A percentile compares a stretch with the other conserved stretches of the same genome.
Evolutionary conservation across 2,797 vertebrate genomes (phyloP).

Genomic region (Rhodeus uyekii): DNA sequence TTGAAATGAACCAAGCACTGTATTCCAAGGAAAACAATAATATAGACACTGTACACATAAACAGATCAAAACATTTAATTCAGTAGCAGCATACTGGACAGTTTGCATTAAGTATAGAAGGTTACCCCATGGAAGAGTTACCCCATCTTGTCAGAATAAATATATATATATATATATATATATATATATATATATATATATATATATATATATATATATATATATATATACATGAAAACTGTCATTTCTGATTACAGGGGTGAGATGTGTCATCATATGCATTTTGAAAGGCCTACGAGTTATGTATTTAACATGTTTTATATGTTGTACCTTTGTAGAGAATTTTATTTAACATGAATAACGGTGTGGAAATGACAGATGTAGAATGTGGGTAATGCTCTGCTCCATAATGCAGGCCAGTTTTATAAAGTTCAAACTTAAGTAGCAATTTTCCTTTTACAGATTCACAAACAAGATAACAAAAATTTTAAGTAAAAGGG

Average conservation of each 20-base stretch:
- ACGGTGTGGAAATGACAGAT: constrained; percentile 86
- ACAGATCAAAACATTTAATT: constrained; percentile 76
- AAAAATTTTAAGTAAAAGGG: constrained; percentile 64
- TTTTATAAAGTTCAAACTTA: constrained; percentile 83
- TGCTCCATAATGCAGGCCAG: constrained; percentile 80
- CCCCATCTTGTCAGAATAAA: constrained; percentile 62
- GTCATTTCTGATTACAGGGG: constrained; percentile 75
- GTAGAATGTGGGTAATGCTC: constrained; percentile 81
- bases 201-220: no score
- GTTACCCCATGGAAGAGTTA: constrained; percentile 70
- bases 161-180: no score
- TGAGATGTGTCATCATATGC: constrained; percentile 96
- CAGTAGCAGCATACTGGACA: constrained; percentile 84
- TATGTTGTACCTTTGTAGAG: constrained; percentile 99
- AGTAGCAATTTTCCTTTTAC: constrained; percentile 83
- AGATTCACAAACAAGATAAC: constrained; percentile 70
- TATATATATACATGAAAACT: no score
- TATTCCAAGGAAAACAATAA: constrained; percentile 82
- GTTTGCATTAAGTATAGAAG: constrained; percentile 85
- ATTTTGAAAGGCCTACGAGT: constrained; percentile 99
- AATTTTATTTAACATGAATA: constrained; percentile 97
- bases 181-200: no score
- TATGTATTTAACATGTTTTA: constrained; percentile 99
- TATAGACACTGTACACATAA: constrained; percentile 78
- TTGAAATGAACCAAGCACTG: constrained; percentile 87